phyloP scores from a whole-genome alignment of 2,888 invertebrate genomes.

The Oeneis ivallda region DNA sequence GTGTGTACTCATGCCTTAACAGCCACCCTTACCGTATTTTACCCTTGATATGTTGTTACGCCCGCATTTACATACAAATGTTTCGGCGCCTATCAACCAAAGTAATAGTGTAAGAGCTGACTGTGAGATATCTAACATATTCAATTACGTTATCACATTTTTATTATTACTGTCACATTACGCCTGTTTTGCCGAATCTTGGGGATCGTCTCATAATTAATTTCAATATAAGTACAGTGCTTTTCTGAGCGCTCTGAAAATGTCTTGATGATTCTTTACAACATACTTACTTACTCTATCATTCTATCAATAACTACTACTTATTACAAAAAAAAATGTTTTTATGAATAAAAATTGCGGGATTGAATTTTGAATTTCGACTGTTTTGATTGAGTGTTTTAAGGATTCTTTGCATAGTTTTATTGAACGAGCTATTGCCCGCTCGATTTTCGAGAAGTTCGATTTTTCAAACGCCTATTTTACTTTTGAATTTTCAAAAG shows the following conservation, averaged over 20 bases:
- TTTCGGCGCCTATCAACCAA: conserved; percentile 21
- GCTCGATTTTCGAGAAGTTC: too few relatives aligned
- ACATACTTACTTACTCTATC: too few relatives aligned
- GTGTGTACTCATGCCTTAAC: conserved; percentile 5
- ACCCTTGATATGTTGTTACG: conserved; percentile 25
- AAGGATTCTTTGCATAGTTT: too few relatives aligned
- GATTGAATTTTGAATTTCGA: too few relatives aligned
- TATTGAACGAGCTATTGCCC: too few relatives aligned
- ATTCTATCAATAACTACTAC: too few relatives aligned
- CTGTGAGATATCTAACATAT: conserved; percentile 3
- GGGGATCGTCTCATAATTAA: background rate
- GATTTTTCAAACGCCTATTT: too few relatives aligned
- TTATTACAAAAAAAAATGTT: too few relatives aligned
- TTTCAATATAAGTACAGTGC: background rate
- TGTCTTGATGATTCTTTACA: too few relatives aligned
- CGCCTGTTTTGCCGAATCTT: background rate
- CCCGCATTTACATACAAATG: conserved; percentile 28
- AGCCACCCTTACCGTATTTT: conserved; percentile 20
- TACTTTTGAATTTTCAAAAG: too few relatives aligned
- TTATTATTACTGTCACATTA: background rate
- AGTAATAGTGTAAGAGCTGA: conserved; percentile 22
- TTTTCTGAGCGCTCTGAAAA: background rate
- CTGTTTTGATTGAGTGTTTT: too few relatives aligned
- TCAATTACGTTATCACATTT: background rate
- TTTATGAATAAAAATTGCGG: too few relatives aligned